Conservation (phyloP, 2,113 vertebrate genomes). For the Crotalus horridus region DNA sequence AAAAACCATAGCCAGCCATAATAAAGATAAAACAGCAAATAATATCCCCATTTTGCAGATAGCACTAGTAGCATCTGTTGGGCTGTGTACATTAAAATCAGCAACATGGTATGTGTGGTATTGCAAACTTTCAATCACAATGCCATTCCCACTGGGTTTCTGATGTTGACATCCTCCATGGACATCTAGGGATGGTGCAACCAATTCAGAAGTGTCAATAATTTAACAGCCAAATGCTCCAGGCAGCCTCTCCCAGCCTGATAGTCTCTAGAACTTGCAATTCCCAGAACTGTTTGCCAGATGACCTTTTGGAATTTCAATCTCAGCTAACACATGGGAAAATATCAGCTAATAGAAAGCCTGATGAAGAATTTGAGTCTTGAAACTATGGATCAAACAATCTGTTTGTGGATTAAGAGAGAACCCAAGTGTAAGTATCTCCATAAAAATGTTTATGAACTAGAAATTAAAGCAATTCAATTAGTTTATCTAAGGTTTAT, state of each 20-base stretch:
- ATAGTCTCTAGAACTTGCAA: not conserved
- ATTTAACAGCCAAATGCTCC: not conserved
- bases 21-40: not conserved
- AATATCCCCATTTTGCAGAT: not conserved
- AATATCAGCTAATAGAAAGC: not conserved
- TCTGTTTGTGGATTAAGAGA: not conserved
- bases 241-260: not conserved
- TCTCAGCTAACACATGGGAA: not conserved
- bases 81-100: not conserved
- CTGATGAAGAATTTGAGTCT: not conserved
- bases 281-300: not conserved
- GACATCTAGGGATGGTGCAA: not conserved
- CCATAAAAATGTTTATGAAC: not conserved
- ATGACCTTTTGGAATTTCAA: not conserved
- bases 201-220: conserved; percentile 11
- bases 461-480: not conserved
- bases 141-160: not conserved
- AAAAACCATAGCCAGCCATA: not conserved
- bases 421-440: not conserved
- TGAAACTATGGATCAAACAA: not conserved
- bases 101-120: not conserved
- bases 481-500: not conserved
- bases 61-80: not conserved
- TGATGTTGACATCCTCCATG: not conserved
- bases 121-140: not conserved